Conservation (phyloP, 2,888 invertebrate genomes). For the Phoronis australis region DNA sequence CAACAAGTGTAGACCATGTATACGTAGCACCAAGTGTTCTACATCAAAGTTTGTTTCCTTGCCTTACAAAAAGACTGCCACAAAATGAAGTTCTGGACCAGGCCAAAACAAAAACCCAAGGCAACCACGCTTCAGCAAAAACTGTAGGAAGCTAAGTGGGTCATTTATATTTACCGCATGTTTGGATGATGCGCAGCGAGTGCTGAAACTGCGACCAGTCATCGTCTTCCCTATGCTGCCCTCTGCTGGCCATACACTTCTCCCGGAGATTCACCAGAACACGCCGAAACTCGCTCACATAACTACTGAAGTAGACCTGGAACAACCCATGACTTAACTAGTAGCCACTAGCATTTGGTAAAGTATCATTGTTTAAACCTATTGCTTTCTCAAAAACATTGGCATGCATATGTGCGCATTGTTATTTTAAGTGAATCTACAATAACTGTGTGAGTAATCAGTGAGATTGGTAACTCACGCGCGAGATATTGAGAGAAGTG, state of each 20-base stretch:
- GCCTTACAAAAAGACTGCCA: background rate
- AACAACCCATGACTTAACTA: too few species aligned
- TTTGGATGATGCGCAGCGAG: constrained; percentile 50
- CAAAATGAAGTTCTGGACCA: background rate
- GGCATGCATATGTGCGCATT: too few species aligned
- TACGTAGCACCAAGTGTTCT: background rate
- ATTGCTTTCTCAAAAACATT: too few species aligned
- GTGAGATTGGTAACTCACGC: too few species aligned
- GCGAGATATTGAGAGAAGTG: too few species aligned
- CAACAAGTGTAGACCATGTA: too few species aligned
- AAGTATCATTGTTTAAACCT: too few species aligned
- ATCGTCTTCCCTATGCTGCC: constrained; percentile 29
- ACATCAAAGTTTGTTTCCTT: too few species aligned
- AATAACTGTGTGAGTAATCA: too few species aligned
- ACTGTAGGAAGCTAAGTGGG: too few species aligned
- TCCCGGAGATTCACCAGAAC: constrained; percentile 62
- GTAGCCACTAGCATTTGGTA: too few species aligned
- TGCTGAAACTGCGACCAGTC: constrained; percentile 53
- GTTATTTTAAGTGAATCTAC: too few species aligned
- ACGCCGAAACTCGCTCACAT: constrained; percentile 64
- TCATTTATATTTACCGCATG: constrained; percentile 47
- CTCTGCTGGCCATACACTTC: constrained; percentile 32
- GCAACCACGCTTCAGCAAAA: background rate
- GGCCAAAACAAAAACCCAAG: background rate
- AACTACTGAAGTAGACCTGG: constrained; percentile 61